Evolutionary conservation across 2,113 vertebrate species (phyloP).

Genomic region (Isurus oxyrinchus): DNA sequence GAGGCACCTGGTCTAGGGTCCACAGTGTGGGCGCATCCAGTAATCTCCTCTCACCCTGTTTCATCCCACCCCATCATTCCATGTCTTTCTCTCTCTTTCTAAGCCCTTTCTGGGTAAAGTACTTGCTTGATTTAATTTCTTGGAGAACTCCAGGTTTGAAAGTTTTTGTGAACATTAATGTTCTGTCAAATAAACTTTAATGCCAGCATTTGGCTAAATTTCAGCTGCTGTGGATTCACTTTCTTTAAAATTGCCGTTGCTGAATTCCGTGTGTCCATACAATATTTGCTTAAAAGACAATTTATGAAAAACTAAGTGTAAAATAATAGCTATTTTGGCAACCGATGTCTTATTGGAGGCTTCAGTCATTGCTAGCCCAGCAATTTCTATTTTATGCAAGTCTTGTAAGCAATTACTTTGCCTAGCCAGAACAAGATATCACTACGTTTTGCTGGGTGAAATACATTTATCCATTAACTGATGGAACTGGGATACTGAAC

Average conservation of each 20-base stretch:
- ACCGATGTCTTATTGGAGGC: background rate
- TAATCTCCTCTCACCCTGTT: background rate
- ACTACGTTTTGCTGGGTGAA: background rate
- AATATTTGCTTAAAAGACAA: slow-evolving; percentile 10
- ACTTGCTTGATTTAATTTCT: background rate
- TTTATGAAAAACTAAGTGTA: background rate
- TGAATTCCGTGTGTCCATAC: background rate
- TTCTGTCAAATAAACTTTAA: slow-evolving; percentile 14
- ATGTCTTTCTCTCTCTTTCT: background rate
- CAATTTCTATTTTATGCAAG: background rate
- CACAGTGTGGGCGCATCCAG: too few relatives aligned
- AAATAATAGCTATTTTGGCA: background rate
- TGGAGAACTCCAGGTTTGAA: background rate
- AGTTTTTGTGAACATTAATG: background rate
- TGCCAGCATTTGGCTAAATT: background rate
- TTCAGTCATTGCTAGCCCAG: background rate
- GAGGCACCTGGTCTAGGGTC: too few relatives aligned
- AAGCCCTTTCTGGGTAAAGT: background rate
- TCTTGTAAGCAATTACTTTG: background rate
- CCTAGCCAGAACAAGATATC: background rate
- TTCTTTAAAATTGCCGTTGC: background rate
- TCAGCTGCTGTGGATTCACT: background rate
- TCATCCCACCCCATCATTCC: background rate
- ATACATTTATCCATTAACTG: slow-evolving; percentile 9
- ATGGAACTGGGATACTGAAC: background rate